These are phyloP conservation scores for Pocota personata DNA, from an alignment of 2,888 invertebrate genomes.

Conservation along the genomic window DNA sequence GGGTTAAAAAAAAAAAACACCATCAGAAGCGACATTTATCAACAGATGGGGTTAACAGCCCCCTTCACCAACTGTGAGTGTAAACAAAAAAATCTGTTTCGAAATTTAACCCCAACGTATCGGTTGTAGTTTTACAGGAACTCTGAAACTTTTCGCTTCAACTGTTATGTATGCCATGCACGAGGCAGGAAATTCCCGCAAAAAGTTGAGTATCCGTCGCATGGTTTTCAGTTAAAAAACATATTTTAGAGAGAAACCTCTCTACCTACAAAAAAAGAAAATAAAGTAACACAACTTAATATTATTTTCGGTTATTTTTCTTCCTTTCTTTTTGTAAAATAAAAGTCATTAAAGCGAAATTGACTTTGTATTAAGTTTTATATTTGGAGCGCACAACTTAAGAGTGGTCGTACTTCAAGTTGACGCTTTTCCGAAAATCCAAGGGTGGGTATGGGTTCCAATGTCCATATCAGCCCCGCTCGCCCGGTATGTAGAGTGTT, in stretches of 20 bases:
- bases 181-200: not conserved
- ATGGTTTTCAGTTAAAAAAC: not conserved
- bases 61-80: not conserved
- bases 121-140: not conserved
- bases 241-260: not conserved
- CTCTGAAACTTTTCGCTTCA: constrained; percentile 16
- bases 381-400: constrained; percentile 7
- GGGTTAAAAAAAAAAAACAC: not conserved
- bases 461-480: not conserved
- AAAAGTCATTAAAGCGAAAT: constrained; percentile 47
- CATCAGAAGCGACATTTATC: not conserved
- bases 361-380: constrained; percentile 44
- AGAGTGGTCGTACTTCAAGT: not conserved
- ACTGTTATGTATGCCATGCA: constrained; percentile 14
- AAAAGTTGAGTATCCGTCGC: not conserved
- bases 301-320: constrained; percentile 8
- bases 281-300: constrained; percentile 12
- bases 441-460: not conserved
- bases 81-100: constrained; percentile 14
- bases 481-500: not conserved
- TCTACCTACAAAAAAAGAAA: not conserved
- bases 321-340: not conserved
- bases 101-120: constrained; percentile 7
- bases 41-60: constrained; percentile 21
- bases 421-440: not conserved